Conservation (phyloP, 2,888 invertebrate genomes). For the Andrena trimmerana region DNA sequence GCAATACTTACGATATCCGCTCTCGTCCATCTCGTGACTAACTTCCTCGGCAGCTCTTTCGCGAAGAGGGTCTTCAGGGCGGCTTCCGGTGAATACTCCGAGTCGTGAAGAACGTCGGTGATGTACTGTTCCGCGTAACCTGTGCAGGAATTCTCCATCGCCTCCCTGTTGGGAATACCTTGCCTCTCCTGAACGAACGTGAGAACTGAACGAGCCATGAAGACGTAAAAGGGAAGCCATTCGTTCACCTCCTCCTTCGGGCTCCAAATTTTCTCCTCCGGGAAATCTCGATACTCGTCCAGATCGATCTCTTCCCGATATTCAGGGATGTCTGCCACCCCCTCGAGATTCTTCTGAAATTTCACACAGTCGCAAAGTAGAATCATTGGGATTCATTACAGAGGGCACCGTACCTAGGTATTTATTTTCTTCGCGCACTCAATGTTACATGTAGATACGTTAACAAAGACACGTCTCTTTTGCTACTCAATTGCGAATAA, state of each 20-base stretch:
- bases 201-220: conserved; percentile 56
- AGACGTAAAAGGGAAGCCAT: conserved; percentile 55
- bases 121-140: conserved; percentile 63
- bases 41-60: conserved; percentile 30
- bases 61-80: conserved; percentile 45
- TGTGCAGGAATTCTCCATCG: conserved; percentile 62
- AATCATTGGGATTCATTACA: neutral
- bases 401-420: neutral
- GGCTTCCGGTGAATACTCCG: conserved; percentile 53
- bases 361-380: neutral
- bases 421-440: too few species aligned
- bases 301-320: neutral
- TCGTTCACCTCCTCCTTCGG: conserved; percentile 51
- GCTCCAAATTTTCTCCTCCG: conserved; percentile 61
- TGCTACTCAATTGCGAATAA: neutral
- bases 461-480: too few species aligned
- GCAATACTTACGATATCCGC: conserved; percentile 32
- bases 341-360: conserved; percentile 19
- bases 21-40: conserved; percentile 19
- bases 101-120: conserved; percentile 53
- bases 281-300: conserved; percentile 53
- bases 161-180: conserved; percentile 58
- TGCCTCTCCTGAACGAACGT: conserved; percentile 54
- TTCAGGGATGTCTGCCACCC: conserved; percentile 43
- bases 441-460: too few species aligned